Conservation (phyloP, 1,140 invertebrate genomes). For the Neodiprion fabricii region DNA sequence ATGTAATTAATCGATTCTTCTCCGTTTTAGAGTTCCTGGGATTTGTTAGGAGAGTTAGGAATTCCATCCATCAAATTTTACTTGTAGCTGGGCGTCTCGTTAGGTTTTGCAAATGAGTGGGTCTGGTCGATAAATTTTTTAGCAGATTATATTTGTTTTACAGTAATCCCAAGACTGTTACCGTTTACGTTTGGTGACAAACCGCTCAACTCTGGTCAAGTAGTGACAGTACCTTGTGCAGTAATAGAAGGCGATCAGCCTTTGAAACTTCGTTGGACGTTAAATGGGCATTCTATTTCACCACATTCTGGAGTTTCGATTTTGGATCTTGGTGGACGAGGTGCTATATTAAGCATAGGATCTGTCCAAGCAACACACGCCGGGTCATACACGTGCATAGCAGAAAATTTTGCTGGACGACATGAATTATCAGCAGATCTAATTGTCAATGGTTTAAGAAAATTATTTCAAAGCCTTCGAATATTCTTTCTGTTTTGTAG, state of each 20-base stretch:
- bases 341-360: slow-evolving; percentile 76
- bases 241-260: slow-evolving; percentile 65
- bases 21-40: no score
- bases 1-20: no score
- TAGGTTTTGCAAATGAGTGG: neutral
- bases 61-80: neutral
- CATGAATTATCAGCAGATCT: slow-evolving; percentile 69
- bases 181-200: slow-evolving; percentile 68
- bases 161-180: slow-evolving; percentile 68
- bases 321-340: slow-evolving; percentile 71
- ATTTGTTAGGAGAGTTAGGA: neutral
- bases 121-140: neutral
- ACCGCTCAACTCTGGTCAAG: slow-evolving; percentile 61
- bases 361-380: slow-evolving; percentile 73
- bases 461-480: slow-evolving; percentile 11
- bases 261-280: slow-evolving; percentile 67
- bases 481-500: slow-evolving; percentile 24
- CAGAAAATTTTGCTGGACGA: slow-evolving; percentile 75
- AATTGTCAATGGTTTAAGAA: slow-evolving; percentile 73
- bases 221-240: slow-evolving; percentile 61
- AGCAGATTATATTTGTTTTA: slow-evolving; percentile 49
- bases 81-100: neutral
- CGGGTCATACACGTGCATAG: slow-evolving; percentile 84
- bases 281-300: slow-evolving; percentile 68
- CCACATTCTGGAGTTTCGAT: slow-evolving; percentile 67